A percentile compares a stretch with the other conserved stretches of the same genome.
phyloP scores from a whole-genome alignment of 92 coral and sea anemone species.

The Ricordea florida region DNA sequence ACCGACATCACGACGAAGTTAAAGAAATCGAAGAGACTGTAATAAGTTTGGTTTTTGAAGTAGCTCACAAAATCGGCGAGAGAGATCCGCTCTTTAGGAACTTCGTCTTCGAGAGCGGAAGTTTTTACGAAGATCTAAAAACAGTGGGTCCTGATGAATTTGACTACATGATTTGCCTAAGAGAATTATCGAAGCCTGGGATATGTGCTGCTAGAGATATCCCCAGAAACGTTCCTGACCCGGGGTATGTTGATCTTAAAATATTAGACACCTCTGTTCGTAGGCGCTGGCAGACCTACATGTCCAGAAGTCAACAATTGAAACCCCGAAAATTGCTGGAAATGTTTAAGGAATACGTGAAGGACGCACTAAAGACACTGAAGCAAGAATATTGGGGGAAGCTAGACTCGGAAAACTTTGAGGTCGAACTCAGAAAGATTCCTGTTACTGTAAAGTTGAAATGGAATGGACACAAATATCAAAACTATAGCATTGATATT shows the following conservation, averaged over 20 bases:
- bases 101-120: conserved; percentile 37
- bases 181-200: conserved; percentile 29
- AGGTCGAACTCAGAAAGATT: conserved; percentile 51
- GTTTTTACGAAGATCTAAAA: conserved; percentile 57
- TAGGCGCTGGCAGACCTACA: not conserved
- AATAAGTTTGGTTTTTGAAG: not conserved
- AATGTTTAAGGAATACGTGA: conserved; percentile 13
- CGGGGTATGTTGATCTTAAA: conserved; percentile 50
- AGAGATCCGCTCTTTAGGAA: conserved; percentile 33
- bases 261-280: not conserved
- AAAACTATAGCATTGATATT: conserved; percentile 17
- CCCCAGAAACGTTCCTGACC: conserved; percentile 49
- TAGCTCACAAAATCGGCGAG: conserved; percentile 4
- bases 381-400: not conserved
- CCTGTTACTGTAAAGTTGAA: conserved; percentile 44
- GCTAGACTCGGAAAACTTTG: not conserved
- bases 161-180: conserved; percentile 57
- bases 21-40: conserved; percentile 43
- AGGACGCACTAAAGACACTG: not conserved
- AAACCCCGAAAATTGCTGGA: conserved; percentile 26
- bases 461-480: conserved; percentile 51
- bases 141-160: conserved; percentile 60
- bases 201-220: conserved; percentile 34
- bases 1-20: conserved; percentile 37
- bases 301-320: conserved; percentile 20